Evolutionary conservation across 2,888 invertebrate species (phyloP), one percentile per base, ranked within the genome.

Genomic region (Liopterus haemorrhoidalis): DNA sequence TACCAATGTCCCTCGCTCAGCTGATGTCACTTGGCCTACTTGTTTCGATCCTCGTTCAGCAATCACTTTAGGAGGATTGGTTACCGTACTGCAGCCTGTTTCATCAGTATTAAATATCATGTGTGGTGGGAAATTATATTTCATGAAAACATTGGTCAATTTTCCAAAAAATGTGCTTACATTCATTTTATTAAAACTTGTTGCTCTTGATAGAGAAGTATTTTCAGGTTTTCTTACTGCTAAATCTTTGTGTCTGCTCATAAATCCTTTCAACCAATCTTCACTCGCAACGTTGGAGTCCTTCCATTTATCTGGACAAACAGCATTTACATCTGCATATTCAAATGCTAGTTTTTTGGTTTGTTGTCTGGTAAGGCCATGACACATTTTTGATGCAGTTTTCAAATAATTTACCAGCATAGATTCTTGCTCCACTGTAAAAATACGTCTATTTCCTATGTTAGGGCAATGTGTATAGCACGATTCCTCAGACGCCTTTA

Each of bases 361-460:
- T 49, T 52, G 46, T 4, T 32, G 15, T 33, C 45, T 52, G 30
- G 52, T 48, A 32, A 51, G 32, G 36, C 52, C 50, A 49, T 49
- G 42, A 42, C 50, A 52, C 50, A 52, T 52, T 49, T 52, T 51
- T 35, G 49, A 47, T 35, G 52, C 49, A 41, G 50, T 51, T 38
- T 51, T 51, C 8, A 46, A 48, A 44, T 49, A 52, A 48, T 50
- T 40, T 31, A 35, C 52, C 16, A 50, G 43, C 42, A 48, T 42
- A 24, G 33, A 47, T 30, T 46, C 49, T 22, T 52, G 50, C 22
- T 52, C 49, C 28, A 39, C 22, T 43, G 50, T 50, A 31, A 52
- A 52, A 47, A 51, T 47, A 44, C 47, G 46, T 33, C 44, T 51
- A 45, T 50, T 53, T 15, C 48, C 51, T 46, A 49, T 50, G 44